A percentile compares a stretch with the other conserved stretches of the same genome.
Conservation (phyloP, 2,113 vertebrate species). For the Paracanthobrama guichenoti region DNA sequence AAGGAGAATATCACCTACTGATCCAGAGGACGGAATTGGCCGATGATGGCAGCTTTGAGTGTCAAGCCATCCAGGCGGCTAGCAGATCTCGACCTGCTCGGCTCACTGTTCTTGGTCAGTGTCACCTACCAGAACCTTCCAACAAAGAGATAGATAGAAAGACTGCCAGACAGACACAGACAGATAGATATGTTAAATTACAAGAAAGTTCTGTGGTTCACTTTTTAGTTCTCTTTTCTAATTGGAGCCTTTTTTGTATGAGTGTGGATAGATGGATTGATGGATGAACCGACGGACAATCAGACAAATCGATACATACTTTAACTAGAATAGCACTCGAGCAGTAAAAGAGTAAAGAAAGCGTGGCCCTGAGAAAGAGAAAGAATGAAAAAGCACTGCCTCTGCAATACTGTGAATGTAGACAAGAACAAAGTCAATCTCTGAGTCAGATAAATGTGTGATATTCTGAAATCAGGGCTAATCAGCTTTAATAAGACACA, state of each 20-base stretch:
- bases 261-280: conserved; percentile 13
- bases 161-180: background rate
- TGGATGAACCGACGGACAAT: background rate
- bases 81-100: conserved; percentile 86
- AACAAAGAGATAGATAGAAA: background rate
- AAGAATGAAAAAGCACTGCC: background rate
- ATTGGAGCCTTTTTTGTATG: background rate
- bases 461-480: conserved; percentile 54
- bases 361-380: background rate
- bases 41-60: conserved; percentile 89
- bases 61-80: conserved; percentile 89
- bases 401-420: conserved; percentile 14
- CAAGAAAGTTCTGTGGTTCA: background rate
- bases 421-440: conserved; percentile 32
- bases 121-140: background rate
- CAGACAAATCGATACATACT: conserved; percentile 28
- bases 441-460: conserved; percentile 37
- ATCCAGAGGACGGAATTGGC: conserved; percentile 85
- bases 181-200: background rate
- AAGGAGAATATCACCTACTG: conserved; percentile 87
- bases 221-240: conserved; percentile 6
- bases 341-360: background rate
- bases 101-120: conserved; percentile 87
- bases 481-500: conserved; percentile 54
- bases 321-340: conserved; percentile 13